phyloP scores from a whole-genome alignment of 2,113 vertebrate species.

The Leptodactylus fuscus region DNA sequence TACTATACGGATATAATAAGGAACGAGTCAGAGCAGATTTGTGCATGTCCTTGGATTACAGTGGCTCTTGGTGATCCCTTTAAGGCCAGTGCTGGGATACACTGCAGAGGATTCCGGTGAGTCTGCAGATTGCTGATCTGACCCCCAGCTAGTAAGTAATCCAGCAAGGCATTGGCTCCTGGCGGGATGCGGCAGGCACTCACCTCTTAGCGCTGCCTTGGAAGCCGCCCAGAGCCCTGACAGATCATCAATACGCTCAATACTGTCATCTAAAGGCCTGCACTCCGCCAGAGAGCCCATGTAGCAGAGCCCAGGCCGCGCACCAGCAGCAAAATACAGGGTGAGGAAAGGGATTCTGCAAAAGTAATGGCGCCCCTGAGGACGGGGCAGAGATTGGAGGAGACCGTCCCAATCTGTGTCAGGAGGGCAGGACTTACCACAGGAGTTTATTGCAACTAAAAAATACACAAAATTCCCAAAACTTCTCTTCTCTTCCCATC shows the following conservation, averaged over 20 bases:
- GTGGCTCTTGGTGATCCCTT: not conserved
- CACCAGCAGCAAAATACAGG: too few species aligned
- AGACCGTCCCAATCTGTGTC: too few species aligned
- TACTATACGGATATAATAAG: not conserved
- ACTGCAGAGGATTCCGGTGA: too few species aligned
- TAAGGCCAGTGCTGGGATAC: too few species aligned
- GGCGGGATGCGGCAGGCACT: not conserved
- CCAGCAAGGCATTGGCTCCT: not conserved
- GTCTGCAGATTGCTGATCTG: too few species aligned
- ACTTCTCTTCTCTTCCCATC: too few species aligned
- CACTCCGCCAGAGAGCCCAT: not conserved
- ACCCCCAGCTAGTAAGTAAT: not conserved
- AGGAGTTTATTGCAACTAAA: too few species aligned
- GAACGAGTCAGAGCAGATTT: too few species aligned
- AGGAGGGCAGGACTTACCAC: too few species aligned
- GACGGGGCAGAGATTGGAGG: not conserved
- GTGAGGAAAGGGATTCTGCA: not conserved
- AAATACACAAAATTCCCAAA: too few species aligned
- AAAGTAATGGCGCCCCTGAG: not conserved
- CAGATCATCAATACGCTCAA: not conserved
- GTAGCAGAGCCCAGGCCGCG: too few species aligned
- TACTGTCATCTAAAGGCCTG: not conserved
- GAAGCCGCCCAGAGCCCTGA: not conserved
- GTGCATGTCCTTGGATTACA: not conserved
- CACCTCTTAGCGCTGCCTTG: constrained; percentile 8